phyloP scores from a whole-genome alignment of 2,113 vertebrate species.

The Rhombomys opimus region DNA sequence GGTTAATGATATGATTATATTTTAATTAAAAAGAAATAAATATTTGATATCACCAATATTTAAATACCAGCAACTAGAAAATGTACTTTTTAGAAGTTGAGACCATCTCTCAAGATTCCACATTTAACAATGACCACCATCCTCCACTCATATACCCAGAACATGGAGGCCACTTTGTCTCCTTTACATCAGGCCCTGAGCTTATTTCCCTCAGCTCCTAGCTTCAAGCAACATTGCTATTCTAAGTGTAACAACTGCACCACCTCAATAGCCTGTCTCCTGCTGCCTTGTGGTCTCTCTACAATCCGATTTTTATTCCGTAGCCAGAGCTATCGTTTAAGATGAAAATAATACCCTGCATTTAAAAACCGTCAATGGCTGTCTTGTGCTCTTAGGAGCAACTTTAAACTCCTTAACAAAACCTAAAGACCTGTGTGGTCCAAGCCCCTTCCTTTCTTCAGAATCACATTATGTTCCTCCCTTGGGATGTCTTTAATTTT shows the following conservation, averaged over 20 bases:
- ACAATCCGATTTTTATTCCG: not conserved
- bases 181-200: not conserved
- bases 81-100: not conserved
- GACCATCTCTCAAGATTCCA: not conserved
- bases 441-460: not conserved
- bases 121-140: not conserved
- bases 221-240: not conserved
- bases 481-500: not conserved
- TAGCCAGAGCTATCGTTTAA: not conserved
- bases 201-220: not conserved
- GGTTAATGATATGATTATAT: not conserved
- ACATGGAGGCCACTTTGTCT: not conserved
- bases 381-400: not conserved
- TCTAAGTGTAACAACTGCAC: not conserved
- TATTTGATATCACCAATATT: not conserved
- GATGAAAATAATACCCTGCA: not conserved
- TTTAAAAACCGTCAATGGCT: conserved; percentile 1
- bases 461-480: not conserved
- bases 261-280: not conserved
- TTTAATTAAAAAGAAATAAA: not conserved
- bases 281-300: not conserved
- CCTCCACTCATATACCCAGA: not conserved
- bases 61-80: not conserved
- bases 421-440: not conserved
- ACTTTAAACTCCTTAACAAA: not conserved